A percentile compares a stretch with the other conserved stretches of the same genome.
phyloP scores from a whole-genome alignment of 2,113 vertebrate genomes.

The Symphodus melops region DNA sequence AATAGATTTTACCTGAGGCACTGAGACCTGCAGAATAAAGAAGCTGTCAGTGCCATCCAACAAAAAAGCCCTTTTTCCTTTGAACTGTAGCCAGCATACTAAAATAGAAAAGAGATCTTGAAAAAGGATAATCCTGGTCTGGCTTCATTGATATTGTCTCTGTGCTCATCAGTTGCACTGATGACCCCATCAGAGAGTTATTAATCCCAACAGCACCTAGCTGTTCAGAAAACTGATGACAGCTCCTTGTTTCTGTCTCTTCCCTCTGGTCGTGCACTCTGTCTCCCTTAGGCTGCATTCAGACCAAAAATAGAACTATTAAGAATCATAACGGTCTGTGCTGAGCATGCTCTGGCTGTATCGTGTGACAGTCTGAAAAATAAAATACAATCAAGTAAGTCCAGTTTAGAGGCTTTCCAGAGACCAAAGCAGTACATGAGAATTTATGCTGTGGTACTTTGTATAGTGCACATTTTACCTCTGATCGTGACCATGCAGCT shows the following conservation, averaged over 20 bases:
- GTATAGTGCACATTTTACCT: background rate
- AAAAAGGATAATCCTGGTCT: background rate
- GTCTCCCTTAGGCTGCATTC: slow-evolving; percentile 5
- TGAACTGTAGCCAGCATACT: background rate
- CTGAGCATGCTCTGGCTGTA: background rate
- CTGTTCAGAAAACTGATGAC: background rate
- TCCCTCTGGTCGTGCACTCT: background rate
- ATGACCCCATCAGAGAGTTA: background rate
- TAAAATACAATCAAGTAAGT: background rate
- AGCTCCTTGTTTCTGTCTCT: slow-evolving; percentile 7
- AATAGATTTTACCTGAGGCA: background rate
- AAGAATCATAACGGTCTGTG: slow-evolving; percentile 1
- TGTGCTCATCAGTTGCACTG: background rate
- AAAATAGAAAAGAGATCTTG: background rate
- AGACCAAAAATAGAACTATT: slow-evolving; percentile 14
- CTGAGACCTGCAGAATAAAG: background rate
- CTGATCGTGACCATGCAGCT: too few relatives aligned
- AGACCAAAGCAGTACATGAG: background rate
- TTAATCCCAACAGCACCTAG: background rate
- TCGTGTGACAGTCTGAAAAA: background rate
- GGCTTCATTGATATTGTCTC: background rate
- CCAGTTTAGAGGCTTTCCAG: background rate
- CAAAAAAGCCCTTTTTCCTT: background rate
- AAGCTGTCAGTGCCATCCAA: background rate
- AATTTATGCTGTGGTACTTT: background rate